A percentile compares a stretch with the other conserved stretches of the same genome.
Conservation (phyloP, 2,888 invertebrate species). For the Pandemis heparana region DNA sequence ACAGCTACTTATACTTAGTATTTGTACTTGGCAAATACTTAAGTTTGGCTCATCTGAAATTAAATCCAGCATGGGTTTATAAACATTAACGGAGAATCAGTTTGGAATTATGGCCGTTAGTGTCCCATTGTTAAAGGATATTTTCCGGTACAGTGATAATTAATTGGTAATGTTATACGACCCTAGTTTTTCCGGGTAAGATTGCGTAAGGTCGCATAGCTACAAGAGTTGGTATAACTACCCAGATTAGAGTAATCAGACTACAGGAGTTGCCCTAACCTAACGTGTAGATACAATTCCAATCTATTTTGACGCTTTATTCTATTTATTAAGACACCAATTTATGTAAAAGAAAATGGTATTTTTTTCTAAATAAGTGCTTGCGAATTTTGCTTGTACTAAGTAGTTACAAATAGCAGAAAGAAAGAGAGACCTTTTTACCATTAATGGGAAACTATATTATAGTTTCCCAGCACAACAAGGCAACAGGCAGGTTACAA, state of each 20-base stretch:
- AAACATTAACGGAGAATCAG: slow-evolving; percentile 11
- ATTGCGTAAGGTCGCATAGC: not conserved
- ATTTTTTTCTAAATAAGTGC: too few relatives aligned
- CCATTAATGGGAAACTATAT: too few relatives aligned
- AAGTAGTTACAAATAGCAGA: too few relatives aligned
- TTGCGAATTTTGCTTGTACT: too few relatives aligned
- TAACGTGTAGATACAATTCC: too few relatives aligned
- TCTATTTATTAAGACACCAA: too few relatives aligned
- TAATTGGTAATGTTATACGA: slow-evolving; percentile 30
- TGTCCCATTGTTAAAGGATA: slow-evolving; percentile 23
- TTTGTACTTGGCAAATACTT: not conserved
- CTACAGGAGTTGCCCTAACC: not conserved
- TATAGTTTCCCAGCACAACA: too few relatives aligned
- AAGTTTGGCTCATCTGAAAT: not conserved
- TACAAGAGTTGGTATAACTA: not conserved
- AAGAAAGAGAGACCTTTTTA: too few relatives aligned
- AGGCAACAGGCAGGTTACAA: too few relatives aligned
- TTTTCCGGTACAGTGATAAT: slow-evolving; percentile 31
- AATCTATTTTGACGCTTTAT: too few relatives aligned
- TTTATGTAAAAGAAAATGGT: too few relatives aligned
- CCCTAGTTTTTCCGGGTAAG: slow-evolving; percentile 5
- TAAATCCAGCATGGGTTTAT: slow-evolving; percentile 7
- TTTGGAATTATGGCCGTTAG: slow-evolving; percentile 7
- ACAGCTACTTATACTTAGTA: slow-evolving; percentile 9
- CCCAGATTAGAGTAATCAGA: not conserved